Percentiles rank a stretch among this genome's conserved stretches.
Evolutionary conservation across 1,140 invertebrate species (phyloP).

Genomic region (Adelges cooleyi): DNA sequence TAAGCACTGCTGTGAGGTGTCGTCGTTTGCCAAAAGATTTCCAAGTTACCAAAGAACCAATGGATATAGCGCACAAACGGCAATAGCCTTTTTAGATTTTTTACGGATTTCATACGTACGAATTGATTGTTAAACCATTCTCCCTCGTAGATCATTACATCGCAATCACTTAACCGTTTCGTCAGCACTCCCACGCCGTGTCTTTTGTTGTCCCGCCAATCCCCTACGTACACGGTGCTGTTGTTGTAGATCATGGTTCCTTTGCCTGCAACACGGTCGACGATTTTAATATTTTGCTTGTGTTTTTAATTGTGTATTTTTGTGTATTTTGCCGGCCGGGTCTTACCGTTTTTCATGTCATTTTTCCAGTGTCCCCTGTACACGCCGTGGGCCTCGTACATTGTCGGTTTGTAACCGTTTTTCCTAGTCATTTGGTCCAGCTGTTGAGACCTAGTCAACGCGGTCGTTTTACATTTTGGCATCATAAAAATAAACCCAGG

Average conservation of each 20-base stretch:
- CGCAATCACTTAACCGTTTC: not conserved
- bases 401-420: not conserved
- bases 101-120: not conserved
- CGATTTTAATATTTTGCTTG: not conserved
- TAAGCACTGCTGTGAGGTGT: too few relatives aligned
- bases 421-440: not conserved
- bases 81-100: too few relatives aligned
- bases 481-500: too few relatives aligned
- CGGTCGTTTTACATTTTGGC: too few relatives aligned
- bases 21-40: too few relatives aligned
- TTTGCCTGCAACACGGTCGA: not conserved
- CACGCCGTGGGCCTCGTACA: not conserved
- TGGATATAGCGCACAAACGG: too few relatives aligned
- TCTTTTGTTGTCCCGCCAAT: constrained; percentile 3
- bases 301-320: not conserved
- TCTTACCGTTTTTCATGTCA: not conserved
- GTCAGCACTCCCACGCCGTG: not conserved
- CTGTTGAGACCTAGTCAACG: not conserved
- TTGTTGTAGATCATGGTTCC: not conserved
- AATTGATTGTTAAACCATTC: constrained; percentile 6
- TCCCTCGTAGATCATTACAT: not conserved
- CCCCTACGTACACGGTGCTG: not conserved
- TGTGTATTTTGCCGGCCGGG: too few relatives aligned
- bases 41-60: too few relatives aligned
- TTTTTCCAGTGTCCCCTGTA: not conserved